Conservation (phyloP, 2,113 vertebrate genomes). For the Oncorhynchus clarkii region DNA sequence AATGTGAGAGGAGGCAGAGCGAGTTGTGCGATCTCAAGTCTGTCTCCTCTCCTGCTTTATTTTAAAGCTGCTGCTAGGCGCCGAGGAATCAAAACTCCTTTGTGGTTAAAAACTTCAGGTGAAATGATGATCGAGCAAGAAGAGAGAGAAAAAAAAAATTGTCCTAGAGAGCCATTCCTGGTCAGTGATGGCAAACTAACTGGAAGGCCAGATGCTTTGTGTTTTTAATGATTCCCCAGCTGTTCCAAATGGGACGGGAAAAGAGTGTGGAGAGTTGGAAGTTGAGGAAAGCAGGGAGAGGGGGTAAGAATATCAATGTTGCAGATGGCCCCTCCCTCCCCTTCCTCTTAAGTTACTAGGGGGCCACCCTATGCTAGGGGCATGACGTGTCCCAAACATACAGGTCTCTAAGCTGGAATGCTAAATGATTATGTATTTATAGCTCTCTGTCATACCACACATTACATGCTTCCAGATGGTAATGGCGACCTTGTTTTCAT, state of each 20-base stretch:
- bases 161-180: not conserved
- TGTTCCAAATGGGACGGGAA: not conserved
- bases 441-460: slow-evolving; percentile 34
- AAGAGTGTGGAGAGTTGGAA: not conserved
- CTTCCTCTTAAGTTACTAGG: no score
- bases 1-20: not conserved
- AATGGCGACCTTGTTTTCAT: slow-evolving; percentile 3
- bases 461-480: slow-evolving; percentile 43
- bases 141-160: not conserved
- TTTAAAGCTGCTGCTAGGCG: not conserved
- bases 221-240: slow-evolving; percentile 25
- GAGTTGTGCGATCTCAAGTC: not conserved
- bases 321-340: not conserved
- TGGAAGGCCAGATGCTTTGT: slow-evolving; percentile 15
- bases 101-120: not conserved
- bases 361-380: slow-evolving; percentile 1
- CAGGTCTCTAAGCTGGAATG: slow-evolving; percentile 18
- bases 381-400: slow-evolving; percentile 6
- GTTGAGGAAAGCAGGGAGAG: not conserved
- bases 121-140: not conserved
- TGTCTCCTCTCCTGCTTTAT: not conserved
- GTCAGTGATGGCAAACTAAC: slow-evolving; percentile 13
- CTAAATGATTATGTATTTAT: slow-evolving; percentile 43
- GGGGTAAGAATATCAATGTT: not conserved
- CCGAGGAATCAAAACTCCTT: not conserved